Base-by-base conservation (phyloP, 1,140 invertebrate genomes). In the Caligus rogercresseyi region DNA sequence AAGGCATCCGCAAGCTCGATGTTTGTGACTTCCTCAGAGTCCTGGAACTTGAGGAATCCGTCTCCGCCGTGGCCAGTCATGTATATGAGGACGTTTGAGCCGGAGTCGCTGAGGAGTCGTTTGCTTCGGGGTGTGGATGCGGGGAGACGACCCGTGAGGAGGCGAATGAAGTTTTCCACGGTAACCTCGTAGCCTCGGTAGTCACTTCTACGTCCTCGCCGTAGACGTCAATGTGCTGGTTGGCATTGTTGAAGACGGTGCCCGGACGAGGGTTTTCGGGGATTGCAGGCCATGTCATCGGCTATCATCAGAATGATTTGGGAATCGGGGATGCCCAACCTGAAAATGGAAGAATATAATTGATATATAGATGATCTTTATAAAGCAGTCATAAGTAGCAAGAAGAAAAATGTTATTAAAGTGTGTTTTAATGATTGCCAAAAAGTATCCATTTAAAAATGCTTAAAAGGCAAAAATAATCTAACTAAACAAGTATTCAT, bases 201-300 rank as follows among this genome's bases (percentile, higher is more conserved):
- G 73, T 99, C 0, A 99, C 95, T 79, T 99, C 95, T 14, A 98
- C 92, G 79, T 99, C 95, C 77, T 98, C 90, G 53, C 93, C 93
- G 75, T 98, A 98, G 0, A 98, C 92, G 77, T 98, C 97, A 52
- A 97, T 95, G 70, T 95, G 87, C 19, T 62, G 20, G 51, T 60
- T 60, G 24, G 21, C 20, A 76, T 97, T 97, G 71, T 98, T 98
- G 70, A 93, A 98, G 3, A 98, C 92, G 2, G 91, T 93, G 0
- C 89, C 95, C n/a, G 96, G 94, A 21, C 88, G 78, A 2, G 95
- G 94, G 77, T 99, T n/a, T 99, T 65, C 95, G 76, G 0, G 94
- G 82, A 78, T 99, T 98, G 70, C 96, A 99, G 0, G 96, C 93
- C 91, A 98, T 98, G 70, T 99, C 95, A 76, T 99, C 96, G 20